Evolutionary conservation across 2,113 vertebrate genomes (phyloP).

Genomic region (Onychorhynchus coronatus): DNA sequence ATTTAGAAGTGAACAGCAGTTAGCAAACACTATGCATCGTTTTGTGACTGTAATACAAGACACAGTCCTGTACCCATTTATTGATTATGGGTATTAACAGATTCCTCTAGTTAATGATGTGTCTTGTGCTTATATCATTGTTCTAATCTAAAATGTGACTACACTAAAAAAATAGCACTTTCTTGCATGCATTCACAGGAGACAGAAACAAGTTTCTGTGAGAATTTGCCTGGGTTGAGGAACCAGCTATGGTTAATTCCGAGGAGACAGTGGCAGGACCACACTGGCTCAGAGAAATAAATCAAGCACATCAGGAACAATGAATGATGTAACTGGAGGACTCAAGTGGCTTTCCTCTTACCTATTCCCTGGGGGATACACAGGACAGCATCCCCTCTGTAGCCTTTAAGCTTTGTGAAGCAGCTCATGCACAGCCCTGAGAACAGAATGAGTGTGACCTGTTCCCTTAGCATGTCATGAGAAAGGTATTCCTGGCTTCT

Average conservation of each 20-base stretch:
- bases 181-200: background rate
- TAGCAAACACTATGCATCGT: background rate
- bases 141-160: background rate
- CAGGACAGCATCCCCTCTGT: background rate
- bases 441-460: background rate
- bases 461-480: rapidly evolving
- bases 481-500: background rate
- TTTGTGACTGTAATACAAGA: background rate
- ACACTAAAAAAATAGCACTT: background rate
- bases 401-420: background rate
- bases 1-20: slow-evolving; percentile 16
- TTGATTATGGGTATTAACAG: background rate
- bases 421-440: background rate
- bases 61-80: background rate
- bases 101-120: background rate
- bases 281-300: background rate
- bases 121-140: background rate
- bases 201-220: background rate
- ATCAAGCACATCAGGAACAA: background rate
- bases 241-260: background rate
- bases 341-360: background rate
- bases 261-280: background rate
- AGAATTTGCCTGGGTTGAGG: background rate
- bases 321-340: background rate
- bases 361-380: background rate